Base-by-base conservation (phyloP, 2,113 vertebrate species). In the Lagenorhynchus albirostris region DNA sequence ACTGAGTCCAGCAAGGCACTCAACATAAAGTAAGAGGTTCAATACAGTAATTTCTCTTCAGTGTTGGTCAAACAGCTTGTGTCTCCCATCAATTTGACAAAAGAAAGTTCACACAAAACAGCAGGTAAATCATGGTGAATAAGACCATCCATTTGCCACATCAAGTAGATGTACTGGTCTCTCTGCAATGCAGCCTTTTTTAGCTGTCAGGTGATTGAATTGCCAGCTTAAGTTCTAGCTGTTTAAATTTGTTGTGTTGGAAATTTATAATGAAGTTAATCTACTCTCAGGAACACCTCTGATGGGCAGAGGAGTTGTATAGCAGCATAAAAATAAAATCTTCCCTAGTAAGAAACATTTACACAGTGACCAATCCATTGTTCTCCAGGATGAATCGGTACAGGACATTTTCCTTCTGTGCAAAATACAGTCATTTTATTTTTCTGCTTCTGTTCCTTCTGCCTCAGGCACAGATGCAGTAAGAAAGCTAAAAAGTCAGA, bases 81-180 rank as follows among this genome's bases (percentile, higher is more conserved):
- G 87, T 84, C 93, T 60, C 92, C 38, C 53, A 97, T 97, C 94
- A 92, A 29, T 97, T 95, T 97, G 29, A 96, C 91, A 98, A 97
- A 97, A 93, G 68, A 17, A 73, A 83, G 65, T 97, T 97, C 80
- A 91, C 95, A 96, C 94, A 96, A 96, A 98, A 89, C 90, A 95
- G 91, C 38, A 97, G 81, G 96, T 97, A 98, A 98, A 98, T 98
- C 94, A 96, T 94, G 81, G 96, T 91, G 79, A 97, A 58, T 44
- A 21, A 94, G 68, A 96, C 97, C 91, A 96, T 97, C 86, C 94
- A 95, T 96, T 97, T 96, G 73, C 94, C 53, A 93, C 76, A 94
- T 93, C 93, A 98, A 98, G 98, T n/a, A 98, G 97, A 98, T 95
- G 1, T 81, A 94, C 96, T 97, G 89, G 91, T 98, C 89, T 94